Percentiles rank a stretch among this genome's conserved stretches.
These are phyloP conservation scores for Dendrolimus houi DNA, from an alignment of 2,888 invertebrate species.

Conservation along the genomic window DNA sequence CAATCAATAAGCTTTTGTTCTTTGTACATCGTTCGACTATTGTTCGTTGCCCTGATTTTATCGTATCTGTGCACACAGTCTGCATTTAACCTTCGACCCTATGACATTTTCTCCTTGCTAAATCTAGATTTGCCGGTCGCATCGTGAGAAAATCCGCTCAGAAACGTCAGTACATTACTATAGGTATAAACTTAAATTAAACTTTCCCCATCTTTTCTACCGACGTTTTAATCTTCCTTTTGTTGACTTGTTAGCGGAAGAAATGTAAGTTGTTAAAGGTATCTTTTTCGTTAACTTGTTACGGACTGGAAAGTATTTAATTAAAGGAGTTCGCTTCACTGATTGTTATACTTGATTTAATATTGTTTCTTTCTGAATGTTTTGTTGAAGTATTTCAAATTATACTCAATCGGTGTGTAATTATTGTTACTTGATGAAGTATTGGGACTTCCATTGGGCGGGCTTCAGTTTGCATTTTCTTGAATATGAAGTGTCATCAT, in stretches of 20 bases:
- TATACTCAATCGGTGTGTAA: too few species aligned
- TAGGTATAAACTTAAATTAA: constrained; percentile 9
- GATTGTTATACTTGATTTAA: not conserved
- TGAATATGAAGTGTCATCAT: too few species aligned
- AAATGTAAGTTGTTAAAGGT: not conserved
- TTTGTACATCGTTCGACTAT: too few species aligned
- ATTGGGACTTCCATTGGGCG: too few species aligned
- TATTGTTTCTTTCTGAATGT: too few species aligned
- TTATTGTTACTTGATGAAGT: too few species aligned
- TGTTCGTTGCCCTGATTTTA: constrained; percentile 10
- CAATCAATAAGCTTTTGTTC: too few species aligned
- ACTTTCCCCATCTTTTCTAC: constrained; percentile 11
- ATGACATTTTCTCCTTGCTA: constrained; percentile 33
- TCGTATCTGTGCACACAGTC: constrained; percentile 8
- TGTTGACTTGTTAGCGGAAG: not conserved
- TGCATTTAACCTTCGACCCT: constrained; percentile 33
- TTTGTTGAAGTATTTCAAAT: too few species aligned
- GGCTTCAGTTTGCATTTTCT: too few species aligned
- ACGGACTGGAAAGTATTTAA: not conserved
- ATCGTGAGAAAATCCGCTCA: constrained; percentile 26
- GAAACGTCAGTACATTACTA: constrained; percentile 7
- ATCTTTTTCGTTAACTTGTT: not conserved
- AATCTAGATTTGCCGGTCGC: constrained; percentile 22
- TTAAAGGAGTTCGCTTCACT: not conserved
- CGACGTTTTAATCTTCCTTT: constrained; percentile 6